Base-by-base conservation (phyloP, 2,797 vertebrate genomes). In the Aphelocoma californica region DNA sequence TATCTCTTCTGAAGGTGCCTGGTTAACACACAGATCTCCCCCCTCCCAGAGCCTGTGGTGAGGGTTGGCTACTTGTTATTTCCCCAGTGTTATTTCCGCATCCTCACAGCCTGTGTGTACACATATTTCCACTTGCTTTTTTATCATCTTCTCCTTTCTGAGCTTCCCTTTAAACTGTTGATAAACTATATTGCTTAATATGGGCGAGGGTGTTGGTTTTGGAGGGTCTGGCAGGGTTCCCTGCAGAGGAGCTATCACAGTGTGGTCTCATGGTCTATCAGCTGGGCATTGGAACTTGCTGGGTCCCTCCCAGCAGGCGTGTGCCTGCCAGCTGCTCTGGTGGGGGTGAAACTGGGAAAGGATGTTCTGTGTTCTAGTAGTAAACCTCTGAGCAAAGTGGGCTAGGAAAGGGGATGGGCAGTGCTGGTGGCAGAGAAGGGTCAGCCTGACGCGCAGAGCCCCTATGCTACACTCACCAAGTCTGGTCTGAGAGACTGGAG, bases 101-200 rank as follows among this genome's bases (percentile, higher is more conserved):
- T 86, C 65, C 79, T 82, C 67, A 12, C 40, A 45, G 51, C n/a
- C 67, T 66, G 8, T 9, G 32, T 65, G n/a, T 36, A 18, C 18
- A 15, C 0, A 0, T 42, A 62, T 85, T 94, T 79, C 71, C 26
- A 44, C 56, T 69, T 75, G 86, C 4, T 77, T 31, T 90, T 86
- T 88, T 56, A 45, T 42, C 14, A 6, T 9, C 4, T 77, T 90
- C 56, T 93, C 36, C 51, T 92, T 86, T 81, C 71, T 71, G 71
- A 88, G 45, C 67, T 92, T 93, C 81, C 56, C 17, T 73, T 93
- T 73, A 60, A 48, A 24, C 66, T 69, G 75, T 29, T 92, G 73
- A 51, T 88, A 70, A 75, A 45, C 36, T 45, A 14, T 56, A 29
- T 64, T 91, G 75, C 67, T 75, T 47, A 67, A 36, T 19, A 28